Base-by-base conservation (phyloP, 2,888 invertebrate genomes). In the Eupithecia tripunctaria region DNA sequence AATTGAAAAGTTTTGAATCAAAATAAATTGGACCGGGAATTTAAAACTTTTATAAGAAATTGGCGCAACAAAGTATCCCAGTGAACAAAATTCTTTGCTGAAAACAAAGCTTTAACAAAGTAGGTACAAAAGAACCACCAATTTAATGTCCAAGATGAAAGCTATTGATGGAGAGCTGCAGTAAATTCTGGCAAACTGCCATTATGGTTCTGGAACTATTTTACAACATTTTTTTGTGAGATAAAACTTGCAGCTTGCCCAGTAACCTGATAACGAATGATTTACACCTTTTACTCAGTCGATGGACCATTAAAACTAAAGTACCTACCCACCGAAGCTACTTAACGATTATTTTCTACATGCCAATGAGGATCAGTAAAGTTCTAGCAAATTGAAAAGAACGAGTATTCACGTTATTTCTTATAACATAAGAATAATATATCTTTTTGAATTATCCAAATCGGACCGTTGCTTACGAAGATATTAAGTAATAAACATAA, bases 111-210 rank as follows among this genome's bases (percentile, higher is more conserved):
- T 36, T 64, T 21, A n/a, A 64, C 63, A 38, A 56, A 67, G 36
- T 12, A 67, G 21, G 4, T 12, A 47, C 47, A 51, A 12, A n/a
- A 32, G 32, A n/a, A 60, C 36, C 29, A 27, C 63, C n/a, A 36
- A 63, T 63, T 67, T 63, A 41, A 67, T 64, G 12, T n/a, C 47
- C 68, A 72, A 69, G 68, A 64, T 15, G 29, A 71, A 70, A 71
- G n/a, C 68, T 56, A 65, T 72, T 41, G 72, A 68, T 67, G 36
- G 43, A 29, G 15, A 68, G 51, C 43, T 70, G 71, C 63, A 71
- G 66, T 66, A 71, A 72, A 72, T 67, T 68, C 43, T 75, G 72
- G 72, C 67, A 70, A 70, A 75, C 59, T 72, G 70, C 75, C 67
- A 75, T 72, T 67, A 36, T 62, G 36, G 36, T 67, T 43, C 68